Base-by-base conservation (phyloP, 2,888 invertebrate genomes). In the Ectropis crepuscularia region DNA sequence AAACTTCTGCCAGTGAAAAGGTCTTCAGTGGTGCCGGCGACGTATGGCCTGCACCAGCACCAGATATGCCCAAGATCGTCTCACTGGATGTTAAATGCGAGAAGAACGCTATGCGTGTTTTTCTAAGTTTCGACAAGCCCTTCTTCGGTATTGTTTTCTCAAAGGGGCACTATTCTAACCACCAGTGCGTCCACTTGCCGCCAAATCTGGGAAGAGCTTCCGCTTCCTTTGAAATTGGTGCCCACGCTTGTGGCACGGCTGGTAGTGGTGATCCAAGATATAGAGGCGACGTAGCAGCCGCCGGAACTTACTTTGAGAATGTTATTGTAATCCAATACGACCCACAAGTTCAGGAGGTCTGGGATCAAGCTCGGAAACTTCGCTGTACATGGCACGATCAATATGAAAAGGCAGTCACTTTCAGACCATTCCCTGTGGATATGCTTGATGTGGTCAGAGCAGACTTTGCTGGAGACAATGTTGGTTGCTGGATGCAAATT, bases 401-500 rank as follows among this genome's bases (percentile, higher is more conserved):
- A 76, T 98, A 98, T 78, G 98, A 98, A 88, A 98, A 98, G 82
- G 97, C 98, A 6, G 98, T 98, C 0, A 98, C 98, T 0, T 98
- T 98, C 92, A 92, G 98, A 58, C 98, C 98, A 0, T 98, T 98
- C 95, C 98, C 98, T 0, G 98, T 98, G 0, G 98, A 98, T 82
- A 98, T 98, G 98, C 82, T 98, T 58, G 98, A 98, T 84, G 98
- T 98, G 5, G 98, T 98, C n/a, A 92, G 98, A 57, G 98, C 98
- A 5, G 98, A 98, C 78, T 98, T 98, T 74, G 98, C 98, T 63
- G 98, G 98, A 0, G 98, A 98, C 78, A 98, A 98, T 80, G 98
- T 98, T 2, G 98, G 98, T 12, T 98, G 98, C 89, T 98, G 98
- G 98, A 98, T 98, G 98, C 98, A 98, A 83, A 98, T 98, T 72